Base-by-base conservation (phyloP, 2,888 invertebrate genomes). In the Trichogramma evanescens region DNA sequence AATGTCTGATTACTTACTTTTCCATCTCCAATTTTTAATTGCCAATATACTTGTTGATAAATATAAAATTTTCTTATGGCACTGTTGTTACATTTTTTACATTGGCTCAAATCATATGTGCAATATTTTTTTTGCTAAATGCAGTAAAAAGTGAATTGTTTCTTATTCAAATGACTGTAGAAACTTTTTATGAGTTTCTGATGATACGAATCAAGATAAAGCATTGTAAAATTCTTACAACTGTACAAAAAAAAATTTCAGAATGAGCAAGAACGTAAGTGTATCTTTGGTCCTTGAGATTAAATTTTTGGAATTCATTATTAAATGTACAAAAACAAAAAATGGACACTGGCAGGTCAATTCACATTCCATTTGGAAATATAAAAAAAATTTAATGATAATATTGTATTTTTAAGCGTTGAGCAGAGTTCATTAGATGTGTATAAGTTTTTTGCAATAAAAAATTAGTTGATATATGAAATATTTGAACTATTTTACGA, bases 281-380 rank as follows among this genome's bases (percentile, higher is more conserved):
- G 65, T 71, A 74, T 77, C 77, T 77, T 77, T 77, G 77, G 77
- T 77, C 75, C 74, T 76, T 76, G 74, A 54, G 10, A 61, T 64
- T 59, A 64, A 53, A 59, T 52, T 43, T 57, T 64, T 41, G 50
- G 57, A 61, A 61, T 55, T 61, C 42, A 57, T 4, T 55, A 50
- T 54, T 10, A 56, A 26, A 26, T 8, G 9, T 42, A 38, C 9
- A 41, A 42, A 51, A 41, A n/a, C 40, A 9, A 53, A 39, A 40
- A 26, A 54, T 46, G 46, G 9, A 54, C 10, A 8, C 26, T 26
- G 26, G 26, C 2, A 2, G 26, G 26, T 26, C 26, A 26, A 26
- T 26, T 26, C 26, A 26, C 26, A 26, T 26, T 26, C 3, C 26
- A 26, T 26, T 1, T 26, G 3, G 3, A 26, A 26, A 26, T 26